phyloP scores from a whole-genome alignment of 2,113 vertebrate genomes.

The Ailurus styani region DNA sequence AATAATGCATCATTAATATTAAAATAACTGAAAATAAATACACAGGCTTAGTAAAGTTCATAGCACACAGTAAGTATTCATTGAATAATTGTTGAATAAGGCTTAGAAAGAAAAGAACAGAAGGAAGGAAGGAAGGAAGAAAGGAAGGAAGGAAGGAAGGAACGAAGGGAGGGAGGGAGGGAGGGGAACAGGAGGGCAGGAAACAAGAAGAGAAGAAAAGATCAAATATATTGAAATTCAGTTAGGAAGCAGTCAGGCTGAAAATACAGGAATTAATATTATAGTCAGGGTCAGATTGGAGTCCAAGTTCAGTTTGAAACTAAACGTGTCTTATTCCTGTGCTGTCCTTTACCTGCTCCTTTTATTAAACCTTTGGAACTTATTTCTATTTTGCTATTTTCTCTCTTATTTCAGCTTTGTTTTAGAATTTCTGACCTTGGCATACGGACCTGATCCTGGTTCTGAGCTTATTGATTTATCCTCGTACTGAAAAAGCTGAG shows the following conservation, averaged over 20 bases:
- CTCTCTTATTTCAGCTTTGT: neutral
- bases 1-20: neutral
- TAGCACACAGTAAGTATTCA: neutral
- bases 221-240: neutral
- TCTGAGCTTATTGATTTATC: neutral
- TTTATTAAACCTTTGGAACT: neutral
- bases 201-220: neutral
- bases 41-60: neutral
- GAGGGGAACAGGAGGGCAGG: fast-evolving
- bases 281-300: neutral
- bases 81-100: neutral
- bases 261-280: neutral
- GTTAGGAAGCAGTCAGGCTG: neutral
- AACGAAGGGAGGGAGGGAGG: fast-evolving
- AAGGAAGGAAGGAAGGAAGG: neutral
- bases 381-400: neutral
- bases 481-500: neutral
- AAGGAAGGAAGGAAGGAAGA: neutral
- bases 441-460: neutral
- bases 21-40: neutral
- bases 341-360: neutral
- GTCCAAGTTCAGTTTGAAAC: neutral
- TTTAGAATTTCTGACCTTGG: neutral
- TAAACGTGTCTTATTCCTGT: neutral
- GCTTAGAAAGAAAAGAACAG: too few species aligned